Evolutionary conservation across 2,888 invertebrate species (phyloP), one percentile per base, ranked within the genome.

Genomic region (Altica lythri): DNA sequence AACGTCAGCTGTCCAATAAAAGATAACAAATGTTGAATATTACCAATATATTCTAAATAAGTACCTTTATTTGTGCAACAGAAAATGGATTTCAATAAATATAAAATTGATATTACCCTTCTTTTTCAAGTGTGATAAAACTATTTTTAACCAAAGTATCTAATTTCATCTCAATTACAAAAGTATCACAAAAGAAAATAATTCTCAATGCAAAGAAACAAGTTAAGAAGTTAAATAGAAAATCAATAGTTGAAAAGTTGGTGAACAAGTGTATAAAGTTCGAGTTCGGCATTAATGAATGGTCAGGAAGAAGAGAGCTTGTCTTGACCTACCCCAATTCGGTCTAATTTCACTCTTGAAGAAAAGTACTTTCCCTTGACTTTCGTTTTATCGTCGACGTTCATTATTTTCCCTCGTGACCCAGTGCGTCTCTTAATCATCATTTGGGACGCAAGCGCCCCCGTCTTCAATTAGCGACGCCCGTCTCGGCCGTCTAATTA

Each of bases 341-440:
- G 69, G 71, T 72, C 72, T 75, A 75, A 75, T 75, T 75, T 75
- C 73, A 72, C 75, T 74, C 74, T 74, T 75, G 73, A 73, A n/a
- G n/a, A n/a, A 73, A 69, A 74, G 75, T 73, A 74, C 75, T 75
- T 75, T 75, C 74, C 71, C 75, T 73, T 71, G 73, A 71, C 73
- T 74, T 73, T 68, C 71, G 69, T 70, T 70, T 38, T 19, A 43
- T 34, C 43, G 53, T 22, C 53, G 44, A 43, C 57, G 70, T 70
- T 75, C 74, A 74, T 74, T 74, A 74, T 74, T 46, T 74, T 71
- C 73, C 75, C 74, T 72, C 71, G 69, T 73, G 72, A 74, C 74
- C 74, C 68, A 74, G 71, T 72, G 71, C 68, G 72, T 72, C 71
- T 73, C 74, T 72, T 74, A 74, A 74, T 74, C 73, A 74, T 70